Evolutionary conservation across 1,140 invertebrate genomes (phyloP).

Genomic region (Araneus ventricosus): DNA sequence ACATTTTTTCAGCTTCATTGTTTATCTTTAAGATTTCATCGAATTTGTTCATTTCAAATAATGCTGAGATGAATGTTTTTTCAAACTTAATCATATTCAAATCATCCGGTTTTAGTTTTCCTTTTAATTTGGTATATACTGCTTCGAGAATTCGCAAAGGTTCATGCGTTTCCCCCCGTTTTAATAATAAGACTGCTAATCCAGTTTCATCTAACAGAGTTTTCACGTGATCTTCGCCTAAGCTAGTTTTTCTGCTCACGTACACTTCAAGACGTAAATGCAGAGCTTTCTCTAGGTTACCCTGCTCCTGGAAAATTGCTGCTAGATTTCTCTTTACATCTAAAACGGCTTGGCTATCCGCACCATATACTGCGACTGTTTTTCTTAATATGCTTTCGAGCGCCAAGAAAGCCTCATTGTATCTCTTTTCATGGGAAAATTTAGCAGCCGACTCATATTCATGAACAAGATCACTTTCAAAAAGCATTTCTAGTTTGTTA

Average conservation of each 20-base stretch:
- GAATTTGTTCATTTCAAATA: not conserved
- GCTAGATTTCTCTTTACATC: not conserved
- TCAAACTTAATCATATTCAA: not conserved
- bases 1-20: not conserved
- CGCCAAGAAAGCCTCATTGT: not conserved
- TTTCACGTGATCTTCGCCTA: not conserved
- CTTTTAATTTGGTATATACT: not conserved
- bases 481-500: not conserved
- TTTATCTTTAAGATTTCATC: not conserved
- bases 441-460: not conserved
- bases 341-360: no score
- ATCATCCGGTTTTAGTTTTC: not conserved
- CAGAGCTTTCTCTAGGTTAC: not conserved
- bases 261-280: not conserved
- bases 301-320: not conserved
- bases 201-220: not conserved
- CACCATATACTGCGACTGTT: not conserved
- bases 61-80: not conserved
- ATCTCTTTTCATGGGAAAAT: not conserved
- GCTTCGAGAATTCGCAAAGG: not conserved
- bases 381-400: not conserved
- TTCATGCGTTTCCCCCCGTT: not conserved
- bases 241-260: not conserved
- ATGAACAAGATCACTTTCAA: not conserved
- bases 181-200: not conserved